phyloP scores from a whole-genome alignment of 1,140 invertebrate genomes.

The Sesamia nonagrioides region DNA sequence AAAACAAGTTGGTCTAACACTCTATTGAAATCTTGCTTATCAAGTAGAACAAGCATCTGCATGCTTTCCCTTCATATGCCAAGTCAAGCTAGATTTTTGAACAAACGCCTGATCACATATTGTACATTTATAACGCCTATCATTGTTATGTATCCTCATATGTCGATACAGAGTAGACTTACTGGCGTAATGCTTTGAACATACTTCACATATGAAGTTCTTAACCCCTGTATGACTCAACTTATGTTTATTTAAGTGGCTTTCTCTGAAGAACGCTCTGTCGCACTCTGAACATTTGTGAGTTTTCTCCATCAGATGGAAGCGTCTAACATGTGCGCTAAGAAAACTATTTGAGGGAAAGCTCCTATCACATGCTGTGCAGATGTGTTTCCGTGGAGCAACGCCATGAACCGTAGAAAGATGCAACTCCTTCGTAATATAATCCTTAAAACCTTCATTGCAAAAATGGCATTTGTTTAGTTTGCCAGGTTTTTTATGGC shows the following conservation, averaged over 20 bases:
- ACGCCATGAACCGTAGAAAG: constrained; percentile 30
- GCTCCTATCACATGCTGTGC: constrained; percentile 53
- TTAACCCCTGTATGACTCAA: constrained; percentile 89
- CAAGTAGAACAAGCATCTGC: background rate
- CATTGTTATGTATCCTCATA: constrained; percentile 86
- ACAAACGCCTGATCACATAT: constrained; percentile 71
- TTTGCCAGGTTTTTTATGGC: constrained; percentile 6
- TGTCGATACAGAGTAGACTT: constrained; percentile 85
- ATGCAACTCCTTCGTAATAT: constrained; percentile 30
- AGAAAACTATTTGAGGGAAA: constrained; percentile 60
- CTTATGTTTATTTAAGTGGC: constrained; percentile 66
- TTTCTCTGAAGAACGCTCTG: constrained; percentile 71
- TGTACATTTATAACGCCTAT: constrained; percentile 68
- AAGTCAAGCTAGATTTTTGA: constrained; percentile 68
- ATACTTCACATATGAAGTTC: constrained; percentile 86
- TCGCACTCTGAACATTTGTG: constrained; percentile 74
- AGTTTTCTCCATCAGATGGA: constrained; percentile 66
- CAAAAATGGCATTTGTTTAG: constrained; percentile 39
- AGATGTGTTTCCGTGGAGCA: constrained; percentile 12
- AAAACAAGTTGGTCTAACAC: no score
- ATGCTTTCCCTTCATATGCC: constrained; percentile 66
- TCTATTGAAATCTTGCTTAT: background rate
- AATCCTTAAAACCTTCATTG: constrained; percentile 24
- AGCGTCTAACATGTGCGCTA: constrained; percentile 62
- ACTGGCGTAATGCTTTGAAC: constrained; percentile 88